Conservation (phyloP, 2,888 invertebrate species). For the Gymnoscelis rufifasciata region DNA sequence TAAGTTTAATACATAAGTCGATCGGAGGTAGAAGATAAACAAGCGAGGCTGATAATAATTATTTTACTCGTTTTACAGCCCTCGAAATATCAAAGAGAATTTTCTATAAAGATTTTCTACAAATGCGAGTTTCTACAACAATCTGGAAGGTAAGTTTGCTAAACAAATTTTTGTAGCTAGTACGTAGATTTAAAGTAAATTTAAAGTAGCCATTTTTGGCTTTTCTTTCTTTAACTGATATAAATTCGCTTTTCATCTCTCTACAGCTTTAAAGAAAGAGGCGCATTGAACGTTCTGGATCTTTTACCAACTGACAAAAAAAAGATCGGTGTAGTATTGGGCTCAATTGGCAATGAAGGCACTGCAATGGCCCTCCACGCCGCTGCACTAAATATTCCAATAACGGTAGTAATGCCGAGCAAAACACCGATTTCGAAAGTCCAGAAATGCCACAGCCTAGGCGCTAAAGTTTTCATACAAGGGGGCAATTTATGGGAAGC, state of each 20-base stretch:
- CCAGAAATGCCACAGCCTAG: slow-evolving; percentile 79
- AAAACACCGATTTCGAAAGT: slow-evolving; percentile 83
- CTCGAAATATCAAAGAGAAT: slow-evolving; percentile 49
- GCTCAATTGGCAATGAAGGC: slow-evolving; percentile 86
- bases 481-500: slow-evolving; percentile 81
- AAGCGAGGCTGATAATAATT: neutral
- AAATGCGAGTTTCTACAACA: slow-evolving; percentile 50
- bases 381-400: slow-evolving; percentile 75
- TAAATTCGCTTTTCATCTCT: neutral
- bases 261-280: slow-evolving; percentile 85
- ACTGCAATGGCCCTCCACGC: slow-evolving; percentile 83
- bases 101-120: slow-evolving; percentile 46
- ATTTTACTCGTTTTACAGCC: slow-evolving; percentile 34
- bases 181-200: too few relatives aligned
- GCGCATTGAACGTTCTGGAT: slow-evolving; percentile 81
- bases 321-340: slow-evolving; percentile 82
- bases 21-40: too few relatives aligned
- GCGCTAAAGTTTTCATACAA: slow-evolving; percentile 82
- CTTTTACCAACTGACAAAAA: slow-evolving; percentile 78
- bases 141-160: slow-evolving; percentile 46
- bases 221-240: too few relatives aligned
- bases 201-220: neutral
- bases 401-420: slow-evolving; percentile 84
- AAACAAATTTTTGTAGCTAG: too few relatives aligned
- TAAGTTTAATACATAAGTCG: too few relatives aligned